A percentile compares a stretch with the other conserved stretches of the same genome.
Conservation (phyloP, 2,113 vertebrate species). For the Chlamydotis undulata region DNA sequence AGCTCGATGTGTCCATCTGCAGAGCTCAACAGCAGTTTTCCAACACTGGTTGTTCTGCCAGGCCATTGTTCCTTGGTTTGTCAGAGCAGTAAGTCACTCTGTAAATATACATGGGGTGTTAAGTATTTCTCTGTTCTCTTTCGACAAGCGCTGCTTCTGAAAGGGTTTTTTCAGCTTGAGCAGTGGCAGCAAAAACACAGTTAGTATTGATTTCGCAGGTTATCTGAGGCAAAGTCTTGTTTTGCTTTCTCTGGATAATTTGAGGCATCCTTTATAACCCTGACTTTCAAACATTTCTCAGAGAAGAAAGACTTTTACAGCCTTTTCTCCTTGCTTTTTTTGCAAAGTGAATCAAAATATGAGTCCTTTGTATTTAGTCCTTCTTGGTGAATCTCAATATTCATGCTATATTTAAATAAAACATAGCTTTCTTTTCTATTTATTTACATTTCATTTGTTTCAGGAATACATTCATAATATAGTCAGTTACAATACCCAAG, state of each 20-base stretch:
- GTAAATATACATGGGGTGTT: not conserved
- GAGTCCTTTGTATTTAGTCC: not conserved
- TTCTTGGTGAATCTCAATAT: not conserved
- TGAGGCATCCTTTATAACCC: constrained; percentile 37
- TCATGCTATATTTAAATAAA: not conserved
- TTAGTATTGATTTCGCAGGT: constrained; percentile 50
- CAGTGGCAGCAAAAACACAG: not conserved
- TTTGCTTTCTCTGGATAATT: constrained; percentile 39
- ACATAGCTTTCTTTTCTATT: not conserved
- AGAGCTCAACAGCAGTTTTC: not conserved
- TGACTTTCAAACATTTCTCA: not conserved
- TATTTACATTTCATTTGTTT: not conserved
- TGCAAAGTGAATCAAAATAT: not conserved
- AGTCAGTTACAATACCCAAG: not conserved
- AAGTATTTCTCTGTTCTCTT: not conserved
- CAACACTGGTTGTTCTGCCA: not conserved
- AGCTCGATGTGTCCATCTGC: not conserved
- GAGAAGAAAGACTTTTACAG: not conserved
- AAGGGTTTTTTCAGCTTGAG: not conserved
- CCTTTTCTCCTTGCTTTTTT: not conserved
- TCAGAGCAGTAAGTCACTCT: not conserved
- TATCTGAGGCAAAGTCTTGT: constrained; percentile 9
- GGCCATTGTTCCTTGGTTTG: not conserved
- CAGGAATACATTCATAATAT: not conserved
- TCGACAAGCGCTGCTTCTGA: not conserved